These are phyloP conservation scores for Anoura caudifer DNA, from an alignment of 2,113 vertebrate genomes.

Conservation along the genomic window DNA sequence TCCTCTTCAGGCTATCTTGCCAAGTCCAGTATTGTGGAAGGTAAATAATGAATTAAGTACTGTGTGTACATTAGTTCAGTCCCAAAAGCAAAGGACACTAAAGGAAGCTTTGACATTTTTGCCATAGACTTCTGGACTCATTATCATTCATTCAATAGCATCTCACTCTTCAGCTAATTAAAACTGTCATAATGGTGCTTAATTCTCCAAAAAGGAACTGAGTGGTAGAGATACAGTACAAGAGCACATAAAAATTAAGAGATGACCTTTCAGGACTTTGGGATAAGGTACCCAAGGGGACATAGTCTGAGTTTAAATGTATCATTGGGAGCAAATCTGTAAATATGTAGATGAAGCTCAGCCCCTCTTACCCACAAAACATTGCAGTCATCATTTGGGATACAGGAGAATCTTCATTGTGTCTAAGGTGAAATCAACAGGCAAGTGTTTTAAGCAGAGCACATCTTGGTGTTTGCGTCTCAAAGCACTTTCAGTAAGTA, in stretches of 20 bases:
- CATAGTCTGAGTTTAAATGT: neutral
- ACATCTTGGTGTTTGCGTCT: neutral
- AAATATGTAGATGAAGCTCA: neutral
- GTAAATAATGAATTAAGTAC: constrained; percentile 80
- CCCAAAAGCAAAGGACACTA: neutral
- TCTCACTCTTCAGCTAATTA: constrained; percentile 1
- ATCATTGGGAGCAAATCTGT: neutral
- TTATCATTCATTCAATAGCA: neutral
- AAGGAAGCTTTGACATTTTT: neutral
- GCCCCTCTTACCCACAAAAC: neutral
- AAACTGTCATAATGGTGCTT: neutral
- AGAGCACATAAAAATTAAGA: neutral
- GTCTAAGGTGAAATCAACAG: neutral
- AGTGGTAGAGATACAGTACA: neutral
- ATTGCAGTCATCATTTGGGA: neutral
- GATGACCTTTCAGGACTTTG: neutral
- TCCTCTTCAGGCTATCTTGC: constrained; percentile 95
- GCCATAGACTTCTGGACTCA: neutral
- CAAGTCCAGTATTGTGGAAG: constrained; percentile 99
- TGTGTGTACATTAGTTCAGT: neutral
- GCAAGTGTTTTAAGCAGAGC: neutral
- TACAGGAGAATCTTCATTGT: neutral
- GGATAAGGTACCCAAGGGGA: neutral
- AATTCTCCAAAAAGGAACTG: neutral
- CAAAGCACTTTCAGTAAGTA: neutral